These are phyloP conservation scores for Salminus brasiliensis DNA, from an alignment of 2,113 vertebrate genomes.

Conservation along the genomic window DNA sequence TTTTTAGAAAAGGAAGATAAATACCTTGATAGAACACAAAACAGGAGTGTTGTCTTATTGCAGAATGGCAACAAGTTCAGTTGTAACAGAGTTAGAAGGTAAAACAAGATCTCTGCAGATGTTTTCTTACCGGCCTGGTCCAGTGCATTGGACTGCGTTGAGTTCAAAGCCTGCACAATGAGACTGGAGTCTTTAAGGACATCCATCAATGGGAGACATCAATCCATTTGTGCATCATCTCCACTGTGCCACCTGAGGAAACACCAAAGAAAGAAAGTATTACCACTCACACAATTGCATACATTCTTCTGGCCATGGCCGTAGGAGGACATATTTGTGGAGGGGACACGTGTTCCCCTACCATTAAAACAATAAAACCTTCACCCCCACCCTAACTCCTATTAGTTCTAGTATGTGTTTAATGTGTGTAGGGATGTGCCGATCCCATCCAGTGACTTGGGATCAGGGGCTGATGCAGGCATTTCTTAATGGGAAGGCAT, in stretches of 20 bases:
- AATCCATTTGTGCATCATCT: slow-evolving; percentile 87
- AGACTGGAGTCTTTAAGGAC: slow-evolving; percentile 90
- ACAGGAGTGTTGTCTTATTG: background rate
- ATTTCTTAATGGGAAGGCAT: too few relatives aligned
- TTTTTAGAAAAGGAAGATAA: background rate
- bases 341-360: too few relatives aligned
- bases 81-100: too few relatives aligned
- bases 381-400: too few relatives aligned
- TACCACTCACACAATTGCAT: slow-evolving; percentile 15
- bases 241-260: slow-evolving; percentile 83
- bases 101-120: too few relatives aligned
- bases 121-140: slow-evolving; percentile 90
- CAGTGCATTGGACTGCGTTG: slow-evolving; percentile 84
- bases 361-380: too few relatives aligned
- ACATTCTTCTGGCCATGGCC: too few relatives aligned
- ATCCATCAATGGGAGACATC: slow-evolving; percentile 93
- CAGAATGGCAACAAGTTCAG: background rate
- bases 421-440: too few relatives aligned
- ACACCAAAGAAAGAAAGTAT: slow-evolving; percentile 44
- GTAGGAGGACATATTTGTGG: too few relatives aligned
- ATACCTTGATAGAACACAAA: background rate
- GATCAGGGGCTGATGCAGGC: too few relatives aligned
- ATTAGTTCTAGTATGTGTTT: too few relatives aligned
- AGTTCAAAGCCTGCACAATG: slow-evolving; percentile 87
- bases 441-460: too few relatives aligned